Evolutionary conservation across 2,888 invertebrate genomes (phyloP).

Genomic region (Drosophila tripunctata): DNA sequence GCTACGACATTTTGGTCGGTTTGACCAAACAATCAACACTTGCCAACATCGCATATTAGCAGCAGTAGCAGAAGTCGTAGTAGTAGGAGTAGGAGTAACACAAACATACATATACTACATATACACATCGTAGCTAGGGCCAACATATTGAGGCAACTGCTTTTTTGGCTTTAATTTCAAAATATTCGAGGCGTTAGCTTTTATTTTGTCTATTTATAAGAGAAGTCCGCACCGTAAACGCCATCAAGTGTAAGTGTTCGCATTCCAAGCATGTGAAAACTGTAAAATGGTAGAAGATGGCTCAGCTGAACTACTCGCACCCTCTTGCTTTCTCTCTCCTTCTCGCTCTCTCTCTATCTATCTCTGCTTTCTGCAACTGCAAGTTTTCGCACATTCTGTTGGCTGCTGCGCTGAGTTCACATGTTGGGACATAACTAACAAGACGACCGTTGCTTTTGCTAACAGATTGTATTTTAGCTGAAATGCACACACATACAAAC

Average conservation of each 20-base stretch:
- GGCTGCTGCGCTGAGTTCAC: constrained; percentile 57
- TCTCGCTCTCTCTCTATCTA: neutral
- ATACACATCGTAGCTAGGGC: constrained; percentile 20
- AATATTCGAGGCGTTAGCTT: constrained; percentile 62
- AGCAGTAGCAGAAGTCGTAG: no score
- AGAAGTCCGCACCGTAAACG: constrained; percentile 20
- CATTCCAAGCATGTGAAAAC: constrained; percentile 76
- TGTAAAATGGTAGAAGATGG: constrained; percentile 69
- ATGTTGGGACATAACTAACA: constrained; percentile 71
- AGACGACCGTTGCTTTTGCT: constrained; percentile 46
- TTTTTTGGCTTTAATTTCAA: constrained; percentile 73
- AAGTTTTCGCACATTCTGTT: constrained; percentile 54
- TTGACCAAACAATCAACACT: constrained; percentile 67
- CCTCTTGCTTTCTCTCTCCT: neutral
- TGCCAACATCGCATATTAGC: constrained; percentile 32
- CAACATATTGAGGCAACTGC: constrained; percentile 65
- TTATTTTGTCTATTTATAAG: constrained; percentile 69
- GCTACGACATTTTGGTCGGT: constrained; percentile 43
- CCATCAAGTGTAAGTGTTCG: constrained; percentile 69
- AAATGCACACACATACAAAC: constrained; percentile 16
- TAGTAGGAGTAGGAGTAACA: constrained; percentile 1
- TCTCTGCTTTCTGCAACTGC: constrained; percentile 57
- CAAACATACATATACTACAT: neutral
- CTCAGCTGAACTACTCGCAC: constrained; percentile 32
- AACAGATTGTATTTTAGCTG: constrained; percentile 54